These are phyloP conservation scores for Acromyrmex echinatior DNA, from an alignment of 1,140 invertebrate species.

Conservation along the genomic window DNA sequence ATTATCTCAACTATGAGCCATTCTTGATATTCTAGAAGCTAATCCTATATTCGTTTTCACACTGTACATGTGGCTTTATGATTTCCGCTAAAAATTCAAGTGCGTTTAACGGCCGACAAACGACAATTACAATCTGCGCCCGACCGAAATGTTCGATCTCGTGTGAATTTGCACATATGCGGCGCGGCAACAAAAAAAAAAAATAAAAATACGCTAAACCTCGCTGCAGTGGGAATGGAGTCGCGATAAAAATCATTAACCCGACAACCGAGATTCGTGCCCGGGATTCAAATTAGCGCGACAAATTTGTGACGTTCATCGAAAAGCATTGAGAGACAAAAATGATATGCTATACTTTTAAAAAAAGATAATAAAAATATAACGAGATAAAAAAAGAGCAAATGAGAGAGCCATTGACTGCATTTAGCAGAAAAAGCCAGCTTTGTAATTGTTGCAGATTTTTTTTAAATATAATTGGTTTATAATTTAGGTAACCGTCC, in stretches of 20 bases:
- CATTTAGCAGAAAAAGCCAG: too few species aligned
- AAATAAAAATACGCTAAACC: conserved; percentile 32
- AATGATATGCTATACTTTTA: neutral
- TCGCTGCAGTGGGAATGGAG: conserved; percentile 23
- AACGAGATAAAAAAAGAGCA: neutral
- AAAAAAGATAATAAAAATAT: conserved; percentile 17
- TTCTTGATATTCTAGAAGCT: conserved; percentile 4
- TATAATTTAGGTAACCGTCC: too few species aligned
- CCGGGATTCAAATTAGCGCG: conserved; percentile 26
- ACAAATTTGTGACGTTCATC: neutral
- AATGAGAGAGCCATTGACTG: neutral
- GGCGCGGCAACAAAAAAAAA: neutral
- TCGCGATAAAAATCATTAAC: conserved; percentile 60
- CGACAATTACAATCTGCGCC: conserved; percentile 42
- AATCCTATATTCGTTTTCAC: conserved; percentile 49
- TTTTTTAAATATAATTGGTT: too few species aligned
- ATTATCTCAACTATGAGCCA: neutral
- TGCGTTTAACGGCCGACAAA: conserved; percentile 51
- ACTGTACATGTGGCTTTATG: conserved; percentile 25
- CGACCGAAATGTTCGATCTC: conserved; percentile 41
- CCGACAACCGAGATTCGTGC: conserved; percentile 19
- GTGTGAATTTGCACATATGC: conserved; percentile 42
- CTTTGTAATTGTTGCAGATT: too few species aligned
- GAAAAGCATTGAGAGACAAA: conserved; percentile 10
- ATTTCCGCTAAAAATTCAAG: conserved; percentile 38